These are phyloP conservation scores for Abrostola triplasia DNA, from an alignment of 2,888 invertebrate species.

Conservation along the genomic window DNA sequence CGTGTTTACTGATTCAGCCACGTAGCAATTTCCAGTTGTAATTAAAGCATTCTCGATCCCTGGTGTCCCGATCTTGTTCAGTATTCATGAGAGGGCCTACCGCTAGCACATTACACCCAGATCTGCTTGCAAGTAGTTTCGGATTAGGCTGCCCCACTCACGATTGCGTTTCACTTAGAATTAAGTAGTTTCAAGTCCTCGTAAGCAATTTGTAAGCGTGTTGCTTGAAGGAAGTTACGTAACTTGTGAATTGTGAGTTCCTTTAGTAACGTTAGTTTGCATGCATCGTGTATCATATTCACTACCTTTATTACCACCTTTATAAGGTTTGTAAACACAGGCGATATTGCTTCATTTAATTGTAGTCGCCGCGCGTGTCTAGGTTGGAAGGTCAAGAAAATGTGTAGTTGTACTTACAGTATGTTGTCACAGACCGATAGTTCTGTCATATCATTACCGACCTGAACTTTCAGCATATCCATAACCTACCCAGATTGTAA, in stretches of 20 bases:
- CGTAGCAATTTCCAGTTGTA: constrained; percentile 54
- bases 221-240: constrained; percentile 56
- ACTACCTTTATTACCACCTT: constrained; percentile 4
- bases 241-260: constrained; percentile 44
- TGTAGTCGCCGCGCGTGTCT: neutral
- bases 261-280: constrained; percentile 24
- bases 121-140: constrained; percentile 81
- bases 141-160: constrained; percentile 75
- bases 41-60: constrained; percentile 62
- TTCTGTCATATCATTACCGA: no score
- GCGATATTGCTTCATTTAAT: constrained; percentile 7
- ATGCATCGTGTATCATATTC: constrained; percentile 16
- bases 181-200: constrained; percentile 71
- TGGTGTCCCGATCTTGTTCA: constrained; percentile 63
- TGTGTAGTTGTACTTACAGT: neutral
- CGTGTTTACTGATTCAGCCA: constrained; percentile 42
- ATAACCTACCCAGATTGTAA: no score
- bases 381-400: neutral
- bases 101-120: constrained; percentile 76
- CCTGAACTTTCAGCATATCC: no score
- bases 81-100: constrained; percentile 81
- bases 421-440: no score
- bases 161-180: constrained; percentile 72
- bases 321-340: constrained; percentile 4
- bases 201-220: constrained; percentile 68